Evolutionary conservation across 2,888 invertebrate species (phyloP).

Genomic region (Heliconius sara): DNA sequence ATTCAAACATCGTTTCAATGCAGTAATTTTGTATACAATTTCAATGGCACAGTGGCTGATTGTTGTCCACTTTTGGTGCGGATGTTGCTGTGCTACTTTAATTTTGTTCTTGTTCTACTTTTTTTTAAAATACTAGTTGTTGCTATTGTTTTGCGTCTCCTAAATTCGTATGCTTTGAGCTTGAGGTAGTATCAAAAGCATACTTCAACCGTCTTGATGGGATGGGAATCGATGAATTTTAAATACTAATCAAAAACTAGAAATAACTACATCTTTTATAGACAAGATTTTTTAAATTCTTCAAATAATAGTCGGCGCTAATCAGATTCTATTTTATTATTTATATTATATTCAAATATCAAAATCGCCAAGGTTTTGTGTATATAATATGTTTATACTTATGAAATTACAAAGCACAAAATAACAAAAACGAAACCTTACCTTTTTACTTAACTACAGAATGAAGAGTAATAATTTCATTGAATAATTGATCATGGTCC

Average conservation of each 20-base stretch:
- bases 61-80: slow-evolving; percentile 34
- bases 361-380: background rate
- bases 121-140: slow-evolving; percentile 4
- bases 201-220: background rate
- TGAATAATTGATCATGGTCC: slow-evolving; percentile 41
- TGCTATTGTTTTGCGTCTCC: background rate
- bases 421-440: background rate
- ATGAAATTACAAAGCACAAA: background rate
- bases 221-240: background rate
- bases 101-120: slow-evolving; percentile 29
- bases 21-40: slow-evolving; percentile 29
- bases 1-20: slow-evolving; percentile 22
- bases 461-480: slow-evolving; percentile 31
- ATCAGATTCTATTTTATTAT: too few species aligned
- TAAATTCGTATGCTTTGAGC: background rate
- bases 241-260: background rate
- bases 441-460: slow-evolving; percentile 1
- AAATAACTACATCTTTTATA: too few species aligned
- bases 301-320: too few species aligned
- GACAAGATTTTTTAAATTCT: too few species aligned
- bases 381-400: background rate
- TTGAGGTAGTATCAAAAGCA: background rate
- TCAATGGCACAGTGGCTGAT: slow-evolving; percentile 30
- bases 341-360: background rate
- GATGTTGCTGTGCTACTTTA: slow-evolving; percentile 38